phyloP scores from a whole-genome alignment of 2,113 vertebrate species.

The Ochotona curzoniae region DNA sequence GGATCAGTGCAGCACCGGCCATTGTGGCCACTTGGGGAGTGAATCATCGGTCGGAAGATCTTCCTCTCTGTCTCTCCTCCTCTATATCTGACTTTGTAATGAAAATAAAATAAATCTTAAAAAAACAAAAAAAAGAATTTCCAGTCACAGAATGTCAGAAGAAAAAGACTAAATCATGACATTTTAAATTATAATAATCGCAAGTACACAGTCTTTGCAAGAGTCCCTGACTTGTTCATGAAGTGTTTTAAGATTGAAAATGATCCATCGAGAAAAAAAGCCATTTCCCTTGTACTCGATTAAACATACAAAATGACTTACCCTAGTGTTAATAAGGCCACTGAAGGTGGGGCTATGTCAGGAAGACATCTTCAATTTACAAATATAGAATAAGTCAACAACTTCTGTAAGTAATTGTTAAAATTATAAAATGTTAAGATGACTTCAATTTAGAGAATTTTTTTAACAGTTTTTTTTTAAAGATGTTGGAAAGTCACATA shows the following conservation, averaged over 20 bases:
- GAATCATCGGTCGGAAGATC: too few species aligned
- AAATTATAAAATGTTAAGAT: slow-evolving; percentile 23
- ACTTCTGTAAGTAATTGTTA: not conserved
- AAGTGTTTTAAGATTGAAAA: slow-evolving; percentile 30
- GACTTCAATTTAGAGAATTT: slow-evolving; percentile 38
- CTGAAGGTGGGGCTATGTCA: not conserved
- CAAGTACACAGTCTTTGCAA: not conserved
- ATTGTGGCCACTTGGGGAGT: too few species aligned
- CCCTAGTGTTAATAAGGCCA: not conserved
- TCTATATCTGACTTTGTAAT: too few species aligned
- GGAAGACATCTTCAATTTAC: not conserved
- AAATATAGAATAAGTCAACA: not conserved
- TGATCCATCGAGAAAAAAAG: slow-evolving; percentile 54
- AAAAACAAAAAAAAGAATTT: too few species aligned
- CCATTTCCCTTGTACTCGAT: slow-evolving; percentile 47
- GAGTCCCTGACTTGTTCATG: not conserved
- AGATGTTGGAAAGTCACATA: too few species aligned
- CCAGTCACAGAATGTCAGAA: not conserved
- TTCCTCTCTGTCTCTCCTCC: too few species aligned
- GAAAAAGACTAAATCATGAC: slow-evolving; percentile 38
- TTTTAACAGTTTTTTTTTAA: too few species aligned
- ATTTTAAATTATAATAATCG: slow-evolving; percentile 76
- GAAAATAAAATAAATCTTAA: too few species aligned
- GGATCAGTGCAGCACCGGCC: too few species aligned
- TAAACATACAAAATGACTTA: not conserved